Evolutionary conservation across 2,888 invertebrate species (phyloP), one percentile per base, ranked within the genome.

Genomic region (Heteropelma amictum): DNA sequence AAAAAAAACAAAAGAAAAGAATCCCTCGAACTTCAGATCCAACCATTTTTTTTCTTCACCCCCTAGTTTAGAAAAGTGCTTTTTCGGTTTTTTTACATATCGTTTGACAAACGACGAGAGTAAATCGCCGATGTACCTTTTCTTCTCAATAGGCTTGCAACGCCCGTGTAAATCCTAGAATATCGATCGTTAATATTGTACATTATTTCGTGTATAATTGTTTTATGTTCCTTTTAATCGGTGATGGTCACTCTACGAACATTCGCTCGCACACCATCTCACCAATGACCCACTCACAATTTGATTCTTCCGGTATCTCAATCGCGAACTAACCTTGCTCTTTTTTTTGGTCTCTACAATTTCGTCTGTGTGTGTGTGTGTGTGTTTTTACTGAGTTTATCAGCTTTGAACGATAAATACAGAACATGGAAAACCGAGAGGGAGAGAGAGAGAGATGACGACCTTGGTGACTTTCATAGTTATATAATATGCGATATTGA

Each of bases 401-500:
- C 65, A 42, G 30, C 42, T 12, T 61, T 64, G 38, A 76, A 65
- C 69, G 54, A 61, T 61, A 40, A 42, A 64, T 63, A 47, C 45
- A 64, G 40, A 35, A 40, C 28, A 60, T 42, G 54, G 30, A 58
- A 45, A 19, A 56, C 49, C n/a, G n/a, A n/a, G n/a, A n/a, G n/a
- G n/a, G n/a, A n/a, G n/a, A n/a, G n/a, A n/a, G n/a, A n/a, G n/a
- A n/a, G n/a, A n/a, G n/a, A n/a, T n/a, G n/a, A n/a, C 54, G 72
- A 72, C 72, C 67, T 69, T 72, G 77, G 68, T 72, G 75, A 68
- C 75, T 63, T 75, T 71, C 78, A 73, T 72, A 68, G 77, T 76
- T 80, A 81, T 76, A 81, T 80, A 78, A 82, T 80, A 82, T 83
- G 81, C 76, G 80, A 75, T 85, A 86, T 88, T 85, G 87, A 88